Base-by-base conservation (phyloP, 2,888 invertebrate species). In the Trichacis sp. region DNA sequence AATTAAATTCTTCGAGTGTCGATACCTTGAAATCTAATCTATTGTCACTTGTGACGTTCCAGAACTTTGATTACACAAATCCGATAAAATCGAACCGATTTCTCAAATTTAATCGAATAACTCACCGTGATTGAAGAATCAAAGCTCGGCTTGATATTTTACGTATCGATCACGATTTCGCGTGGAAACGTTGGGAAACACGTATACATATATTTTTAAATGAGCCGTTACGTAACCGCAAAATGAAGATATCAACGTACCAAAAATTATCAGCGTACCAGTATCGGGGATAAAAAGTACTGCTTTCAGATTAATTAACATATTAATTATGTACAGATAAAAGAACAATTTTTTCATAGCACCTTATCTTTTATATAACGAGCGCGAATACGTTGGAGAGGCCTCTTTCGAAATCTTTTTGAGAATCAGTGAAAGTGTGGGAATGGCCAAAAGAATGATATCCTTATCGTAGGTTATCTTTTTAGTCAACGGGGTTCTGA, bases 381-480 rank as follows among this genome's bases (percentile, higher is more conserved):
- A n/a, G n/a, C 33, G 33, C n/a, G 33, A 33, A 33, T n/a, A 33
- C 33, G 33, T 33, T 3, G 24, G n/a, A n/a, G n/a, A 33, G 33
- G 33, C n/a, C 33, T 33, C n/a, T 33, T 33, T 33, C 33, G 33
- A 33, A 24, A 24, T 24, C 24, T 24, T 24, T 24, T 12, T 3
- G 42, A 52, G 57, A 30, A 63, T 57, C 43, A 8, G 38, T 43
- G 36, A 29, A 11, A 49, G 48, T 43, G 43, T 18, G 42, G 48
- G 43, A 15, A 33, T 33, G 45, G 46, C 49, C 45, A 49, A 58
- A 53, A 54, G 49, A 53, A 53, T 49, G 51, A 50, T 36, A 45
- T 46, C 33, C 54, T 30, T 64, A 64, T 64, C 63, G 57, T 46
- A 45, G 64, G 59, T 64, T 64, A 64, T 64, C 59, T 49, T 15